Base-by-base conservation (phyloP, 2,113 vertebrate genomes). In the Hydrolagus affinis region DNA sequence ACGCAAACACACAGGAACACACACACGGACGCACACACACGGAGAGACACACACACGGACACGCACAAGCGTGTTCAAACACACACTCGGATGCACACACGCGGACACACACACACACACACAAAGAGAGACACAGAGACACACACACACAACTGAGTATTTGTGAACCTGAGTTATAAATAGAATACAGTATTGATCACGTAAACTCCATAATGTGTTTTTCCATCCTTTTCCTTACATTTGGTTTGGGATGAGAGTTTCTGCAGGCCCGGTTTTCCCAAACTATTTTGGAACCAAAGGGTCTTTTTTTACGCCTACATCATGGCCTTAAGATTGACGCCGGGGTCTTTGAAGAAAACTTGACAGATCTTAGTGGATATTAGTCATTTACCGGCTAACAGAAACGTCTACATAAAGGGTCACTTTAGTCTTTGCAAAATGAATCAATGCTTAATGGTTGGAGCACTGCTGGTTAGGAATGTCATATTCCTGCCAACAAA, bases 391-490 rank as follows among this genome's bases (percentile, higher is more conserved):
- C 78, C 66, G 8, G 15, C 60, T 32, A 8, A 17, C 25, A 83
- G 32, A 59, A 83, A 66, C 25, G 30, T 30, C 28, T 62, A 83
- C 62, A 83, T 66, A 83, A 60, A 66, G 25, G 60, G 62, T 64
- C 60, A 83, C 15, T 83, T 83, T 66, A 64, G 78, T 83, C 78
- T 83, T 66, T 66, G 23, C 19, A 83, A 83, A 83, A 66, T 83
- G 62, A 66, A 30, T 66, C 77, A 83, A 32, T 14, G 17, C 23
- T 83, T 64, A 83, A 17, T 32, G 23, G 15, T 23, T 83, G 62
- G 60, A 30, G 30, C 11, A 25, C 60, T 83, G 25, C 60, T 8
- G 15, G 15, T 21, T 17, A 30, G 25, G 32, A 28, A 83, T 66
- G 62, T 17, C 23, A 30, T 21, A 66, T 62, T 19, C n/a, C 23